Conservation (phyloP, 2,888 invertebrate genomes). For the Microplitis manilae region DNA sequence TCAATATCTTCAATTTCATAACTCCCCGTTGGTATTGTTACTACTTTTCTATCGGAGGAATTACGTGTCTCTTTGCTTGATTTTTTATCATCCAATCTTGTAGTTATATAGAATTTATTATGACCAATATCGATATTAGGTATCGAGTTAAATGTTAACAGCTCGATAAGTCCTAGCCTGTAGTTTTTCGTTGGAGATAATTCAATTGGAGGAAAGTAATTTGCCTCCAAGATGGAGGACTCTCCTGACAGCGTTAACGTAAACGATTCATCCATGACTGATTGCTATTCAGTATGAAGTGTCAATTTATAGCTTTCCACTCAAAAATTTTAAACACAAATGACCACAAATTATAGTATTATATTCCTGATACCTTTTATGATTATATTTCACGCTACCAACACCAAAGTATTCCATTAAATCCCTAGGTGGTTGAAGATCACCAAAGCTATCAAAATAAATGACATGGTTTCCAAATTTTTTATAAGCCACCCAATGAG, state of each 20-base stretch:
- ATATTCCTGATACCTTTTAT: slow-evolving; percentile 45
- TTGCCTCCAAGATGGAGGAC: slow-evolving; percentile 49
- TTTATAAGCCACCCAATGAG: slow-evolving; percentile 54
- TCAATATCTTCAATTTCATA: not conserved
- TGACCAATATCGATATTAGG: slow-evolving; percentile 62
- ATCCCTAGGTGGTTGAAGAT: slow-evolving; percentile 41
- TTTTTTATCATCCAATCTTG: too few relatives aligned
- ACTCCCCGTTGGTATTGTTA: not conserved
- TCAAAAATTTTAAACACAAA: slow-evolving; percentile 47
- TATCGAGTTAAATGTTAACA: slow-evolving; percentile 60
- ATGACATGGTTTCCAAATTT: slow-evolving; percentile 35
- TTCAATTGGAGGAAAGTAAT: slow-evolving; percentile 56
- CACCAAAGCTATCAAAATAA: slow-evolving; percentile 50
- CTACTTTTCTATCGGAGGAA: not conserved
- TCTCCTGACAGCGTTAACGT: slow-evolving; percentile 57
- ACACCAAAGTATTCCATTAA: slow-evolving; percentile 40
- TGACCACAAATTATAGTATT: slow-evolving; percentile 45
- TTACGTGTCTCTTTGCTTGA: too few relatives aligned
- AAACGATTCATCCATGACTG: slow-evolving; percentile 48
- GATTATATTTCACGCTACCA: slow-evolving; percentile 47
- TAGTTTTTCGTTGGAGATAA: slow-evolving; percentile 53
- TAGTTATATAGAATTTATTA: slow-evolving; percentile 57
- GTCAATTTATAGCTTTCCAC: slow-evolving; percentile 4
- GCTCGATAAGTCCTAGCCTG: slow-evolving; percentile 58
- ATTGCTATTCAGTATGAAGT: not conserved